Conservation (phyloP, 2,888 invertebrate species). For the Halictus ligatus region DNA sequence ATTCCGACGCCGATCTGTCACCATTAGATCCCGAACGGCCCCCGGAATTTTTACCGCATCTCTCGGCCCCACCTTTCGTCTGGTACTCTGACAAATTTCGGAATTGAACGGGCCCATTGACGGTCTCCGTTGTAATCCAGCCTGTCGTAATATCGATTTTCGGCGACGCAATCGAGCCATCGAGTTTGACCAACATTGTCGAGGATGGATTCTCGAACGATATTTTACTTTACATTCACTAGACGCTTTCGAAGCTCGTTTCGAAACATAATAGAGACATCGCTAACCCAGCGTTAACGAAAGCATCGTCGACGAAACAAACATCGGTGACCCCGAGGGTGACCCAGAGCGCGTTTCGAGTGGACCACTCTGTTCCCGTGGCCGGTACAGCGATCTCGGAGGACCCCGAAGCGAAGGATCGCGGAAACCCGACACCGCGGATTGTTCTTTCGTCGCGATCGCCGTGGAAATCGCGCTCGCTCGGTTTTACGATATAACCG, state of each 20-base stretch:
- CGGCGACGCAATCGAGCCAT: no score
- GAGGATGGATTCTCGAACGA: no score
- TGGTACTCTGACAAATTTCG: slow-evolving; percentile 7
- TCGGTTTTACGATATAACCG: slow-evolving; percentile 62
- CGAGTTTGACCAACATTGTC: no score
- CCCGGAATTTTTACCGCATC: slow-evolving; percentile 11
- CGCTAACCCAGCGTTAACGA: no score
- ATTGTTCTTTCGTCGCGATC: slow-evolving; percentile 40
- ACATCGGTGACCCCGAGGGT: no score
- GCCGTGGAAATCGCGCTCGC: slow-evolving; percentile 57
- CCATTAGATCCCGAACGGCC: slow-evolving; percentile 62
- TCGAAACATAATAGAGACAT: no score
- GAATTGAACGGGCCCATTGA: background rate
- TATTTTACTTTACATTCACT: no score
- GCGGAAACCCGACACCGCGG: slow-evolving; percentile 59
- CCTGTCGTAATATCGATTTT: background rate
- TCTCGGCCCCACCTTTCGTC: background rate
- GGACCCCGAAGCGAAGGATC: background rate
- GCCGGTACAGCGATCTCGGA: background rate
- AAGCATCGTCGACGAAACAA: no score
- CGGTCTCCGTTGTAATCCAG: background rate
- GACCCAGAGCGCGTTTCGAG: no score
- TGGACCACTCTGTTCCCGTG: background rate
- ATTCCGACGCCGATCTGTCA: slow-evolving; percentile 79
- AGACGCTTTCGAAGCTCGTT: no score